Evolutionary conservation across 2,113 vertebrate species (phyloP).

Genomic region (Phyllopteryx taeniolatus): DNA sequence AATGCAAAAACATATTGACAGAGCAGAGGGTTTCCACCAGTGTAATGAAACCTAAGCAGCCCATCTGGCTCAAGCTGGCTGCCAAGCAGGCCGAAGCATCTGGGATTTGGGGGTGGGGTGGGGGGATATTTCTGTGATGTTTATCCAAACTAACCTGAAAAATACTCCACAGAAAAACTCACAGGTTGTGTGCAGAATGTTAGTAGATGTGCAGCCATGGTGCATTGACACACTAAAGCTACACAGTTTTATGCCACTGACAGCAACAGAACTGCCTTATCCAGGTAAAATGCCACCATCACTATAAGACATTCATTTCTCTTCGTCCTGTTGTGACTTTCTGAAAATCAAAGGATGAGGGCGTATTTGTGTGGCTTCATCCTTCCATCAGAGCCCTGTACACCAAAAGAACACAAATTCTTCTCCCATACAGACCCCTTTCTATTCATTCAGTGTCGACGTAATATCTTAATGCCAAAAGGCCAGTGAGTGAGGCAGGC

Average conservation of each 20-base stretch:
- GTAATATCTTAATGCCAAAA: conserved; percentile 43
- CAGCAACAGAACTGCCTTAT: too few species aligned
- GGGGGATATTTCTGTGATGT: neutral
- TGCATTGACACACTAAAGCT: too few species aligned
- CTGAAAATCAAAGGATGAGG: conserved; percentile 18
- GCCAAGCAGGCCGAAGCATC: conserved; percentile 3
- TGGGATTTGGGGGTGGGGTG: neutral
- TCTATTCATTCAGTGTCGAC: conserved; percentile 32
- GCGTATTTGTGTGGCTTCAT: conserved; percentile 23
- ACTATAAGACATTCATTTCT: neutral
- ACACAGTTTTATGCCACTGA: too few species aligned
- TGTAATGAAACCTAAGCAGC: conserved; percentile 6
- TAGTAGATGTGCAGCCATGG: neutral
- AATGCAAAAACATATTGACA: neutral
- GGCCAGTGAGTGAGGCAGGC: conserved; percentile 9
- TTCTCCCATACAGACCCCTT: conserved; percentile 29
- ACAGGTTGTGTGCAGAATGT: neutral
- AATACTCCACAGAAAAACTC: neutral
- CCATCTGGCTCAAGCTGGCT: neutral
- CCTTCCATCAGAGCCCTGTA: conserved; percentile 12
- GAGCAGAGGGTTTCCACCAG: neutral
- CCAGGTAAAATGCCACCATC: neutral
- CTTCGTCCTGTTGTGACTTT: conserved; percentile 15
- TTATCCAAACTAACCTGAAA: neutral
- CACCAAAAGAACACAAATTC: conserved; percentile 25